These are phyloP conservation scores for Diadumene lineata DNA, from an alignment of 92 coral and sea anemone genomes.

Conservation along the genomic window DNA sequence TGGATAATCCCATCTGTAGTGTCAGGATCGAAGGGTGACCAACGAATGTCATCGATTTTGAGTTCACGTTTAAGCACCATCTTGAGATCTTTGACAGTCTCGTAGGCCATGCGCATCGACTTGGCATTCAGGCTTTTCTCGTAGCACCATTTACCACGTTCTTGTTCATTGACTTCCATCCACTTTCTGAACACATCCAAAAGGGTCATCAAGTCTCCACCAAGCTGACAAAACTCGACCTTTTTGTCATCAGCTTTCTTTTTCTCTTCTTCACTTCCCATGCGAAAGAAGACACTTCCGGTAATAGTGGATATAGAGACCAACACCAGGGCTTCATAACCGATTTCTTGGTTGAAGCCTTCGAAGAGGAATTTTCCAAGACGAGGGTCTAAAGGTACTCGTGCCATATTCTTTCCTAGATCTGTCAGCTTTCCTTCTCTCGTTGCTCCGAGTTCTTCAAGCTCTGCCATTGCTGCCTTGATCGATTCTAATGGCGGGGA, in stretches of 20 bases:
- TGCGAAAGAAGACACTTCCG: constrained; percentile 86
- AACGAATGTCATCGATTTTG: constrained; percentile 9
- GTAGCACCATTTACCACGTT: constrained; percentile 78
- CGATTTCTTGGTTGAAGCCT: constrained; percentile 75
- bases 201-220: constrained; percentile 88
- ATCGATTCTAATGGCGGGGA: constrained; percentile 83
- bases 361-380: constrained; percentile 77
- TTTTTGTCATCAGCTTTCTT: constrained; percentile 71
- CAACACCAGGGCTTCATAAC: constrained; percentile 70
- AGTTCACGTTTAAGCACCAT: constrained; percentile 57
- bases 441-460: constrained; percentile 74
- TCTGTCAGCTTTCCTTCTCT: constrained; percentile 67
- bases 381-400: constrained; percentile 85
- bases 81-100: constrained; percentile 78
- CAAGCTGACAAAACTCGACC: constrained; percentile 81
- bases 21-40: constrained; percentile 24
- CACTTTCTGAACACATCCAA: constrained; percentile 68
- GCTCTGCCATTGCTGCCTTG: constrained; percentile 48
- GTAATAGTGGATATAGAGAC: constrained; percentile 76
- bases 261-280: constrained; percentile 89
- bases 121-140: constrained; percentile 84
- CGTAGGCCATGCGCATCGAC: constrained; percentile 86
- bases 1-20: constrained; percentile 47
- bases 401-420: constrained; percentile 77
- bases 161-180: constrained; percentile 32